Evolutionary conservation across 2,113 vertebrate genomes (phyloP).

Genomic region (Proterorhinus semilunaris): DNA sequence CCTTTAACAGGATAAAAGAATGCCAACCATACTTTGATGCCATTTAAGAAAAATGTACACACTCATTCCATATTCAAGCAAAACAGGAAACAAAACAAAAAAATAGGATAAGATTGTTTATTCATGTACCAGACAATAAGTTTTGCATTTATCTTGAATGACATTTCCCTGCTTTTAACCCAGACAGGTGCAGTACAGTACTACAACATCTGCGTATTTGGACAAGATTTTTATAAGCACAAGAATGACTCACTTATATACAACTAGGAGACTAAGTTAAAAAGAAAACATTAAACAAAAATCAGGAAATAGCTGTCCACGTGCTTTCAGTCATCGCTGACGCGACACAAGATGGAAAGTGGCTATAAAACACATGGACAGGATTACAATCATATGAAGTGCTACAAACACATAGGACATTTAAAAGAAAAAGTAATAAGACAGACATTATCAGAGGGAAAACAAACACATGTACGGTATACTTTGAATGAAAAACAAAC

Average conservation of each 20-base stretch:
- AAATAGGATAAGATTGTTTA: constrained; percentile 58
- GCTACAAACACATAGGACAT: constrained; percentile 50
- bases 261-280: constrained; percentile 56
- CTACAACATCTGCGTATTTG: constrained; percentile 56
- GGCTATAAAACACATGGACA: constrained; percentile 50
- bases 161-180: constrained; percentile 67
- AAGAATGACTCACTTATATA: constrained; percentile 66
- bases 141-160: constrained; percentile 64
- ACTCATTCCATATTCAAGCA: background rate
- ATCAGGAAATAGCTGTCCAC: no score
- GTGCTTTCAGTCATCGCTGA: constrained; percentile 29
- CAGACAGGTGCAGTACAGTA: constrained; percentile 70
- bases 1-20: no score
- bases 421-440: constrained; percentile 21
- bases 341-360: constrained; percentile 50
- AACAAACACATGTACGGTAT: constrained; percentile 2
- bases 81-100: constrained; percentile 23
- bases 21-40: no score
- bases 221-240: constrained; percentile 48
- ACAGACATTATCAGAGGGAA: constrained; percentile 32
- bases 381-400: constrained; percentile 40
- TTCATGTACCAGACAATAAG: constrained; percentile 66
- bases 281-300: constrained; percentile 13
- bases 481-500: constrained; percentile 34
- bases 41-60: constrained; percentile 15